These are phyloP conservation scores for Phalacrocorax brasilianus DNA, from an alignment of 2,113 vertebrate species.

Conservation along the genomic window DNA sequence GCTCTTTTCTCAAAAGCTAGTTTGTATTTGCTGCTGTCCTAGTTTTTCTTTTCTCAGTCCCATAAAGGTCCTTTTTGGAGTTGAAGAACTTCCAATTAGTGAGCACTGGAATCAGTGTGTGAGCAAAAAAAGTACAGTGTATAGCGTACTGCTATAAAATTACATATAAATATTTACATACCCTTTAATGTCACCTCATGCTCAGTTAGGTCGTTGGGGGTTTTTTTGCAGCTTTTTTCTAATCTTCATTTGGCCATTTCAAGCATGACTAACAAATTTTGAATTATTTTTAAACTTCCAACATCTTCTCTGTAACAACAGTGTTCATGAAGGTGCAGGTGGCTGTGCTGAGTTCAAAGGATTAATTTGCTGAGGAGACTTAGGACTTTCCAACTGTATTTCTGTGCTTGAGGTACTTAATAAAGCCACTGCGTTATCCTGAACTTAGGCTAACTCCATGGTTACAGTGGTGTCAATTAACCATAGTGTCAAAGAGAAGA, in stretches of 20 bases:
- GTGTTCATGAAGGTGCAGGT: neutral
- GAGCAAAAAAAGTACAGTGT: neutral
- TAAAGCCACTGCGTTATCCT: conserved; percentile 14
- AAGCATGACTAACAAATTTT: conserved; percentile 9
- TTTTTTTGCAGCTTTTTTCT: neutral
- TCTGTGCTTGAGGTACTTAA: conserved; percentile 21
- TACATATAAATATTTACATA: conserved; percentile 28
- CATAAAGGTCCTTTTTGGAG: conserved; percentile 28
- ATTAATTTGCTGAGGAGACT: neutral
- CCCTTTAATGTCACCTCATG: conserved; percentile 5
- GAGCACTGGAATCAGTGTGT: neutral
- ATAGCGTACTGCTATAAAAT: neutral
- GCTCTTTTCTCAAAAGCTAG: conserved; percentile 37
- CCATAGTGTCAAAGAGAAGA: neutral
- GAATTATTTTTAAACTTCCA: conserved; percentile 42
- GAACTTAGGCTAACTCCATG: conserved; percentile 19
- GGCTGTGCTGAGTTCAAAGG: conserved; percentile 16
- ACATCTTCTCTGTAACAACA: neutral
- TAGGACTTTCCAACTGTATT: conserved; percentile 26
- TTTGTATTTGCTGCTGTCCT: neutral
- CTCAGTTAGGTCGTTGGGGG: neutral
- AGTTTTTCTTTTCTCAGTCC: conserved; percentile 1
- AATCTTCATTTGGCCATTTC: conserved; percentile 13
- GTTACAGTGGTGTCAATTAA: conserved; percentile 1
- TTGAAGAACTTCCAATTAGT: conserved; percentile 4